Base-by-base conservation (phyloP, 23 tunicate species). In the Corella eumyota region DNA sequence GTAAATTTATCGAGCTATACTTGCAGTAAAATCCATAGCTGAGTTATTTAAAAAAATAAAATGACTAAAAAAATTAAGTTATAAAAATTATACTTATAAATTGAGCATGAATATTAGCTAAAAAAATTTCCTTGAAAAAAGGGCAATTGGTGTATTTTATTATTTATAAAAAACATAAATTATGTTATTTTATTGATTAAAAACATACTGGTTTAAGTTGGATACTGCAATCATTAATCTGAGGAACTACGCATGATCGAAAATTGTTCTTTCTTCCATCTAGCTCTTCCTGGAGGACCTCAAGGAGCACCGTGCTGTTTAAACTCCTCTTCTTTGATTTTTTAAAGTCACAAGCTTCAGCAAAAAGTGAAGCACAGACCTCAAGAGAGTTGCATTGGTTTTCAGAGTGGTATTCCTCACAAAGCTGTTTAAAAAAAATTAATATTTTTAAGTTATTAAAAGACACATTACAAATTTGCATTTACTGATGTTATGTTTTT, bases 321-420 rank as follows among this genome's bases (percentile, higher is more conserved):
- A 75, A 61, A 27, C 64, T 70, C 32, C 78, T 50, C 23, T 66
- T 68, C 45, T 65, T 64, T n/a, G 63, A 67, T n/a, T 62, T 61
- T 36, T 44, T 53, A 21, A 76, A 36, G 51, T 84, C 77, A 24
- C 80, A 13, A n/a, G 80, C 74, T 54, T 84, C 94, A 31, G 81
- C 77, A 57, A 40, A 84, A 6, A 84, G 50, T 3, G 94, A 84
- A 0, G 83, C 50, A 57, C 83, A 84, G 34, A 64, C 68, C 15
- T 71, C 64, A 58, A 84, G 68, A 0, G 94, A 84, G 61, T 84
- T 84, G 31, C 64, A 32, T 3, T 80, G 30, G 0, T 68, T 58
- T 15, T 32, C 64, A 7, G 83, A 72, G 46, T 84, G 94, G 68
- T 69, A 74, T n/a, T 65, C 78, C 19, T 71, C 68, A 69, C 94